phyloP scores from a whole-genome alignment of 2,797 vertebrate genomes.

The Sebastes itinus region DNA sequence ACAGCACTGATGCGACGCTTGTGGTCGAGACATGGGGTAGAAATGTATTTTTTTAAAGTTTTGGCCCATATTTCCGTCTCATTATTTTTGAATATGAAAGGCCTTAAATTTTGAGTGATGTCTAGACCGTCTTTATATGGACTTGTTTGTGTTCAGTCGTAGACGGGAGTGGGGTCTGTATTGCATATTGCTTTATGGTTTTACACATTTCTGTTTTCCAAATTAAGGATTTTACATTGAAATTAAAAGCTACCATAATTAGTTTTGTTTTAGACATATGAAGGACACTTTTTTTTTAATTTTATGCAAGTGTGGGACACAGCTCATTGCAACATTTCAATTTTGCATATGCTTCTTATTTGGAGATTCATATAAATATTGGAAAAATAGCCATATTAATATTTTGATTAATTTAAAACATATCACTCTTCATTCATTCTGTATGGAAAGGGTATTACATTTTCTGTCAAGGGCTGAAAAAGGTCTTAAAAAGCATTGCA shows the following conservation, averaged over 20 bases:
- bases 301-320: background rate
- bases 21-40: too few species aligned
- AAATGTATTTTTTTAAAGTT: background rate
- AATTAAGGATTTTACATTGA: too few species aligned
- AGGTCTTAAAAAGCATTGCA: background rate
- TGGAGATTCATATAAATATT: background rate
- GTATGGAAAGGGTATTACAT: background rate
- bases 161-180: too few species aligned
- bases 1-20: too few species aligned
- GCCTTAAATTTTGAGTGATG: too few species aligned
- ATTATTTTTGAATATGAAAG: background rate
- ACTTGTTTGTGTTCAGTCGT: too few species aligned
- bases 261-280: background rate
- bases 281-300: too few species aligned
- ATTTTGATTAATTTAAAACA: background rate
- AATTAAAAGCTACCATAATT: too few species aligned
- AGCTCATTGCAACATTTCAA: background rate
- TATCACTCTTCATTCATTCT: background rate
- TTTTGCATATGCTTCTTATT: background rate
- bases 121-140: too few species aligned
- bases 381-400: background rate
- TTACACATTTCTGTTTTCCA: background rate
- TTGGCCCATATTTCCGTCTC: background rate
- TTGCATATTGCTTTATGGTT: background rate
- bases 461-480: background rate